Percentiles rank a stretch among this genome's conserved stretches.
These are phyloP conservation scores for Myotis pilosus DNA, from an alignment of 2,797 vertebrate genomes.

Conservation along the genomic window DNA sequence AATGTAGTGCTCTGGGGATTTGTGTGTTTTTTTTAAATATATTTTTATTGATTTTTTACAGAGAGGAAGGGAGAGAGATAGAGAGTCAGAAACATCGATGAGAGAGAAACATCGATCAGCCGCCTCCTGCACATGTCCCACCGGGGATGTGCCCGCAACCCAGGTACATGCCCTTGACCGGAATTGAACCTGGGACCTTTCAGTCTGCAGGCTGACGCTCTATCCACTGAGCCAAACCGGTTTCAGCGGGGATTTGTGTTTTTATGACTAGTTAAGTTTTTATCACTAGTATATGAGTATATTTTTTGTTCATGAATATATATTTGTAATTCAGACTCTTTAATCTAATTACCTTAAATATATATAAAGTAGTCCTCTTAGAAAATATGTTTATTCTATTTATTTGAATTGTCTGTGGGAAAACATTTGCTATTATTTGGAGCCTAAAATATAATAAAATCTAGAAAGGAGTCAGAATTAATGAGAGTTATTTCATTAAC, in stretches of 20 bases:
- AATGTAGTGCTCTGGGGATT: neutral
- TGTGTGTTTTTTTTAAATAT: no score
- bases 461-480: neutral
- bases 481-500: neutral
- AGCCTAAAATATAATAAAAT: conserved; percentile 10
- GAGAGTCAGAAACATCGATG: no score
- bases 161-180: no score
- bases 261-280: neutral
- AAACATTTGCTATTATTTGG: neutral
- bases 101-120: no score
- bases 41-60: no score
- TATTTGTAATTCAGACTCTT: neutral
- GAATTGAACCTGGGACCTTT: no score
- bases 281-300: neutral
- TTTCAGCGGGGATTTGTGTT: neutral
- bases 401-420: neutral
- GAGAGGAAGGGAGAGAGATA: no score
- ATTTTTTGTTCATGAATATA: neutral
- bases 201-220: no score
- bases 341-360: neutral
- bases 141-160: no score
- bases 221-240: no score
- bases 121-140: no score
- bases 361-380: neutral
- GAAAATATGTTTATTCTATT: conserved; percentile 18